Evolutionary conservation across 2,797 vertebrate species (phyloP), one percentile per base, ranked within the genome.

Genomic region (Scyliorhinus canicula): DNA sequence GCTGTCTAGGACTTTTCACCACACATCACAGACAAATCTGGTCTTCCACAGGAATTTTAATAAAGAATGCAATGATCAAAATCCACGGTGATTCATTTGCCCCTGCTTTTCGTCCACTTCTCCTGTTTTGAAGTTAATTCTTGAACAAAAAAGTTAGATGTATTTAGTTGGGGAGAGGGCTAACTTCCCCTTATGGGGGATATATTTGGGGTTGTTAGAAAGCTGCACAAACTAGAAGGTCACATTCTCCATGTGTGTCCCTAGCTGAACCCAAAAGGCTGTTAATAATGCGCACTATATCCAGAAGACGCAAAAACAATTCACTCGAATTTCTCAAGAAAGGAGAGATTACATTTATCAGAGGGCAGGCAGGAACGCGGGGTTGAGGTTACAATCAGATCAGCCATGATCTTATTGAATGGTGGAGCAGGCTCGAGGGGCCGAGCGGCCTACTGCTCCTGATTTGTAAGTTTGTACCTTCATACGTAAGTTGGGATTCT

Each of bases 21-120:
- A 91, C 3, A 63, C 19, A n/a, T 40, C 9, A 40, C 35, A 94
- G 50, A 94, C 50, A 90, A 94, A 74, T 74, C 93, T 93, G 63
- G 60, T 55, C 93, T 94, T 35, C 67, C 93, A 55, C 63, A 71
- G 47, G 67, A 93, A 94, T 74, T 12, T 52, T 44, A 94, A 94
- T 94, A 74, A 94, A 71, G 93, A 55, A 74, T 55, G 47, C 31
- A 94, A 52, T 50, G 44, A 94, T 47, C 12, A 44, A 93, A 90
- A 44, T 67, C 26, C 11, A 5, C 11, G 24, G 16, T 12, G 35
- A 14, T 31, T 94, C 28, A 24, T 94, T 14, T 4, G 16, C 52
- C 50, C 47, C 84, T 50, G 21, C 3, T 4, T 28, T 31, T 24
- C 47, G 0, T 3, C 28, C 7, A 2, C 2, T 52, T 85, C 52